phyloP scores from a whole-genome alignment of 2,113 vertebrate species.

The Lepisosteus osseus region DNA sequence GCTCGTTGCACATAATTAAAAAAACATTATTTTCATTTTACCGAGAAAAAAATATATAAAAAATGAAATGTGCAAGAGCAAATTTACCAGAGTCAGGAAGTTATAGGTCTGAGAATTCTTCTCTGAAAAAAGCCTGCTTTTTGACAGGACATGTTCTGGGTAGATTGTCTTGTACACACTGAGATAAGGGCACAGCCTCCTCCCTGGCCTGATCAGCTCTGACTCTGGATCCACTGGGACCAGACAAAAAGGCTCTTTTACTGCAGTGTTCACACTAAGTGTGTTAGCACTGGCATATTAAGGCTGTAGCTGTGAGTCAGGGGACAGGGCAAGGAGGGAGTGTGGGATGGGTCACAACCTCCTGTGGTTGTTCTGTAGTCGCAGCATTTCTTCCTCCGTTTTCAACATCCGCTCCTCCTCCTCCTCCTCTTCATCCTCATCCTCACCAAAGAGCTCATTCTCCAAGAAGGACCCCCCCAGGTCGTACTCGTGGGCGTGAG shows the following conservation, averaged over 20 bases:
- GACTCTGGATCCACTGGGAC: background rate
- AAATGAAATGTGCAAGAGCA: too few species aligned
- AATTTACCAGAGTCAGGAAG: too few species aligned
- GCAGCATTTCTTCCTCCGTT: background rate
- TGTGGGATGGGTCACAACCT: background rate
- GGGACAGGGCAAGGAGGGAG: too few species aligned
- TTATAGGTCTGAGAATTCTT: too few species aligned
- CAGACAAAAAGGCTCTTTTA: background rate
- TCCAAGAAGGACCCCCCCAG: slow-evolving; percentile 71
- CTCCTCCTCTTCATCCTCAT: slow-evolving; percentile 60
- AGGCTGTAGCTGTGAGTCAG: too few species aligned
- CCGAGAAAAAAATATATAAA: too few species aligned
- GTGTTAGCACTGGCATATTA: background rate
- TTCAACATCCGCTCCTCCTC: slow-evolving; percentile 23
- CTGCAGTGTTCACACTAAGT: background rate
- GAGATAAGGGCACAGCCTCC: background rate
- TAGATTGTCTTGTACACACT: background rate
- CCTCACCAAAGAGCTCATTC: slow-evolving; percentile 74
- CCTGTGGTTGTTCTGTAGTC: slow-evolving; percentile 8
- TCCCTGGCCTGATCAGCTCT: background rate
- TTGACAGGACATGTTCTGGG: too few species aligned
- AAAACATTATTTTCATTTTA: too few species aligned
- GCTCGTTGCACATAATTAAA: too few species aligned
- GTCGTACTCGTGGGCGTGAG: slow-evolving; percentile 82
- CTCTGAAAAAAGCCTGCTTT: too few species aligned